These are phyloP conservation scores for Cydia amplana DNA, from an alignment of 1,140 invertebrate species.

Conservation along the genomic window DNA sequence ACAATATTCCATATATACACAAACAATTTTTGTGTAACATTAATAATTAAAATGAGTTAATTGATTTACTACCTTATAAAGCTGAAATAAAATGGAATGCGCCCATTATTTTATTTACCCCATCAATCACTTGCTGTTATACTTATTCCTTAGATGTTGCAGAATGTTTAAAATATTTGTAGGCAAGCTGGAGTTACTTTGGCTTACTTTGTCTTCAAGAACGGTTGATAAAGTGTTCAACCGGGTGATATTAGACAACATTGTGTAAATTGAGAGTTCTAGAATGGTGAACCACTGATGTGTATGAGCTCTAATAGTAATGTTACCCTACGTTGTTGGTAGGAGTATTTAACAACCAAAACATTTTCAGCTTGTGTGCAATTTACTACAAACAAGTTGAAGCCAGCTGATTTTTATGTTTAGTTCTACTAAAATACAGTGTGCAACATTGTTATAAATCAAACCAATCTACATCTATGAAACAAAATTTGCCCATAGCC, in stretches of 20 bases:
- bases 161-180: neutral
- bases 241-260: too few species aligned
- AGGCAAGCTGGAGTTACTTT: neutral
- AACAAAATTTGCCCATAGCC: too few species aligned
- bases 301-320: neutral
- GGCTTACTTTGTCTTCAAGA: too few species aligned
- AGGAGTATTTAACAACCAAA: neutral
- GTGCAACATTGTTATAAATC: neutral
- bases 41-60: slow-evolving; percentile 21
- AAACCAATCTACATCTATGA: too few species aligned
- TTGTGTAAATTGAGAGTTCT: neutral
- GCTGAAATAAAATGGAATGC: slow-evolving; percentile 26
- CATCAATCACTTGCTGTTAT: neutral
- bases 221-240: too few species aligned
- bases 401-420: neutral
- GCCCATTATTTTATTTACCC: neutral
- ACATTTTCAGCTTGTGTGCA: neutral
- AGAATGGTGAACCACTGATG: too few species aligned
- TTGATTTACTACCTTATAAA: slow-evolving; percentile 18
- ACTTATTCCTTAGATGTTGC: neutral
- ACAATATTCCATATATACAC: slow-evolving; percentile 74
- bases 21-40: slow-evolving; percentile 53
- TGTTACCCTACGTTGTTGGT: neutral
- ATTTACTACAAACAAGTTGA: neutral
- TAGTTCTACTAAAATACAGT: neutral